Conservation (phyloP, 2,888 invertebrate species). For the Drosophila planitibia region DNA sequence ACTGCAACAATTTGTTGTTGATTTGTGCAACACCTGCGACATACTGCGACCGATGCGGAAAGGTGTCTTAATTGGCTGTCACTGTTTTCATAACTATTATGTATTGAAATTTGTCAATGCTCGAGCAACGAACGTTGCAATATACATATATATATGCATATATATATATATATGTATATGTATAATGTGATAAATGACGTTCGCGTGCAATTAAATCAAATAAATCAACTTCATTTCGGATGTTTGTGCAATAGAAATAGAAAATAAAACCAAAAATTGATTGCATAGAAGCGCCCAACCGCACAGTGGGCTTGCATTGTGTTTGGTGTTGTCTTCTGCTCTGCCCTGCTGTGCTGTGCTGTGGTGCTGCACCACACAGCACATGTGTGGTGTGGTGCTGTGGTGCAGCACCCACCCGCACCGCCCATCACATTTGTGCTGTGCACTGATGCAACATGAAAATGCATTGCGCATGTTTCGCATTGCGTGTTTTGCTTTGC, state of each 20-base stretch:
- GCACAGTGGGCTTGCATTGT: slow-evolving; percentile 57
- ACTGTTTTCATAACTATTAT: slow-evolving; percentile 11
- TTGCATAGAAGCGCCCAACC: slow-evolving; percentile 47
- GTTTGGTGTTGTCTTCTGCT: neutral
- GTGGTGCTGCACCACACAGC: slow-evolving; percentile 1
- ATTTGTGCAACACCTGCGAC: neutral
- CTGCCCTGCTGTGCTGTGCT: neutral
- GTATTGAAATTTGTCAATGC: slow-evolving; percentile 40
- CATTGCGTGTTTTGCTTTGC: slow-evolving; percentile 61
- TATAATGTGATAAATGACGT: slow-evolving; percentile 18
- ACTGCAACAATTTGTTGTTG: neutral
- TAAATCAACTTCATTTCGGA: slow-evolving; percentile 46
- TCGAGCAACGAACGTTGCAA: slow-evolving; percentile 31
- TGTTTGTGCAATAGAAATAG: slow-evolving; percentile 35
- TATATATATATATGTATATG: too few species aligned
- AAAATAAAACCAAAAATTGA: slow-evolving; percentile 14
- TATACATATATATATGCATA: slow-evolving; percentile 5
- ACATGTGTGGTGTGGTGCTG: neutral
- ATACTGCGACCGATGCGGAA: slow-evolving; percentile 1
- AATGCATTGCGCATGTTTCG: slow-evolving; percentile 70
- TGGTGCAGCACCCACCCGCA: neutral
- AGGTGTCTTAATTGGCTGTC: neutral
- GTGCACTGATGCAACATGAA: slow-evolving; percentile 64
- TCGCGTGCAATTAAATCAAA: slow-evolving; percentile 37
- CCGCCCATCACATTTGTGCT: slow-evolving; percentile 9